Base-by-base conservation (phyloP, 1,140 invertebrate species). In the Drosophila parabipectinata region DNA sequence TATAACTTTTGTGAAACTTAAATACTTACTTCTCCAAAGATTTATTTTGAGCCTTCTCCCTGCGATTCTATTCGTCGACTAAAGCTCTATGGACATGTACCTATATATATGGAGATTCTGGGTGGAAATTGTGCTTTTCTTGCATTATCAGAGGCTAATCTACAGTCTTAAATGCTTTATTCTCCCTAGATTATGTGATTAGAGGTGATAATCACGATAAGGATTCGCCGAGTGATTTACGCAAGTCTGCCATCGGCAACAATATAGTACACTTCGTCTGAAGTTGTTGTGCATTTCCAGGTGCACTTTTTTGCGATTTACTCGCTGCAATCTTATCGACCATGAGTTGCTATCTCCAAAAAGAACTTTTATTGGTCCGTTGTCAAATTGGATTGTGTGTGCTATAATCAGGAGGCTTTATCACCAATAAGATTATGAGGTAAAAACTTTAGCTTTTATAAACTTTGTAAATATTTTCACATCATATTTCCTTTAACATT, bases 171-270 rank as follows among this genome's bases (percentile, higher is more conserved):
- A 72, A 68, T 41, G 55, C 83, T 87, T 88, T 83, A 88, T 87
- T 89, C 77, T 12, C 67, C 34, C 83, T 57, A 83, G 83, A 87
- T 88, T 83, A 73, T 54, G 72, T 45, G 78, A 88, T 87, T 82
- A 47, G 24, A 59, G 34, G 45, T 47, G 62, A 81, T 82, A 74
- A 69, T 58, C 39, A 44, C 51, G 79, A 85, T 87, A 87, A 71
- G 60, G 37, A 26, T 14, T 6, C 37, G 7, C 30, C 64, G 64
- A 3, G 48, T 85, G 81, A 88, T 85, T 85, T 85, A 85, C 78
- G 32, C 71, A 66, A 53, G 44, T 59, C 61, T 28, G 24, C 45
- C 32, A 61, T 47, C 15, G 61, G 58, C 45, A 56, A 52, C 73
- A 63, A 77, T 74, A 18, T 18, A 18, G 18, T 18, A 56, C 32